Evolutionary conservation across 2,797 vertebrate genomes (phyloP), one percentile per base, ranked within the genome.

Genomic region (Scomberomorus guttatus): DNA sequence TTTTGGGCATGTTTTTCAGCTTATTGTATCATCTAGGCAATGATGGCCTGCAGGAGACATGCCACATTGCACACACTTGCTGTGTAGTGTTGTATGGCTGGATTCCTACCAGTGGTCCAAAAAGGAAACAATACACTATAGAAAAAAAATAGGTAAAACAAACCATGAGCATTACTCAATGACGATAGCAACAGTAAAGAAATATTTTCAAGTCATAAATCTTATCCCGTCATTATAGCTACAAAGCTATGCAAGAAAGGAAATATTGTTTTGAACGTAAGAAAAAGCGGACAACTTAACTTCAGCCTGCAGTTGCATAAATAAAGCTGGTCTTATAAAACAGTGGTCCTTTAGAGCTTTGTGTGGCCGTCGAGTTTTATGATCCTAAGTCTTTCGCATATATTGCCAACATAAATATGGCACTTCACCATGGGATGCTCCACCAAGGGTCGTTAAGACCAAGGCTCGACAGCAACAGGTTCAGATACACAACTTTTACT

Each of bases 341-440:
- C 89, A 86, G 86, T 68, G 75, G 72, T 87, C 81, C 87, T 87
- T 96, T 95, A 96, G 95, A 96, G 96, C 95, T 96, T 96, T 97
- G 96, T 97, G 96, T 97, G 97, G 97, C 96, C 95, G 91, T 95
- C 95, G 94, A 96, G 95, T 97, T 99, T 99, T 99, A 98, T 72
- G 96, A 96, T 96, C 96, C 97, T 96, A 97, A 97, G 98, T 97
- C 97, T 97, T 96, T 96, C 86, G 93, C 96, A 97, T 97, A 98
- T 97, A 98, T 98, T 97, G 97, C 97, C 96, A 97, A 96, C 97
- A 98, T 98, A 98, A 99, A 99, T 98, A 99, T 95, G 95, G 94
- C 8, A 84, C 95, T 94, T 94, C 96, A 92, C 97, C 88, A 90
- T 93, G 95, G 97, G 96, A 96, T 90, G 94, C 95, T 97, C 97